These are phyloP conservation scores for Carassius carassius DNA, from an alignment of 2,113 vertebrate species.

Conservation along the genomic window DNA sequence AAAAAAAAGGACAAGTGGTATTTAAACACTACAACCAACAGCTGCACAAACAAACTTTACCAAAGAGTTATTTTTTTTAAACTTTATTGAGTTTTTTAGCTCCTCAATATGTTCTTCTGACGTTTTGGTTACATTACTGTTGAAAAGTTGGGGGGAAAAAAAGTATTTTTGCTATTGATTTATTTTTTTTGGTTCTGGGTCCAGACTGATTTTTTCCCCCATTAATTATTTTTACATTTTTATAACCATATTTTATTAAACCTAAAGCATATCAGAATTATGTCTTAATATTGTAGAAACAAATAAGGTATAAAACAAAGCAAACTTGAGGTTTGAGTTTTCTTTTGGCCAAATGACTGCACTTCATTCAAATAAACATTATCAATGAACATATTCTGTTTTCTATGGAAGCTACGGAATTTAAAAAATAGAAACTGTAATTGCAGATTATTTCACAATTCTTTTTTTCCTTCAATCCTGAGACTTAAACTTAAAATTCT, in stretches of 20 bases:
- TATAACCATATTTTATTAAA: slow-evolving; percentile 9
- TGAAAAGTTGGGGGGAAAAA: not conserved
- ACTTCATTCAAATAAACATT: not conserved
- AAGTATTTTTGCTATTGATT: not conserved
- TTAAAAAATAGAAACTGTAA: too few relatives aligned
- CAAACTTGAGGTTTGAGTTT: not conserved
- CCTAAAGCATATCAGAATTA: not conserved
- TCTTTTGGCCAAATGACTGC: slow-evolving; percentile 16
- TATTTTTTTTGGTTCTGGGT: slow-evolving; percentile 16
- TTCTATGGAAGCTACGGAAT: too few relatives aligned
- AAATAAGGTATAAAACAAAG: not conserved
- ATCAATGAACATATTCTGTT: not conserved
- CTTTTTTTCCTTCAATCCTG: too few relatives aligned
- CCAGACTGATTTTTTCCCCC: not conserved
- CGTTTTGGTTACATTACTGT: not conserved
- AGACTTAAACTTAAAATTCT: too few relatives aligned
- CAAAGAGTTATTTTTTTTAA: slow-evolving; percentile 31
- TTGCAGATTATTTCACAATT: too few relatives aligned
- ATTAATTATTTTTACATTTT: not conserved
- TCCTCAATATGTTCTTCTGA: not conserved
- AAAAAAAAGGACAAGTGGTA: not conserved
- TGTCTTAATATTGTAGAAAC: not conserved
- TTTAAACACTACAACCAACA: slow-evolving; percentile 27
- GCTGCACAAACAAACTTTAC: slow-evolving; percentile 2
- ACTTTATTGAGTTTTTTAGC: slow-evolving; percentile 23